These are phyloP conservation scores for Arvicanthis niloticus DNA, from an alignment of 2,113 vertebrate species.

Conservation along the genomic window DNA sequence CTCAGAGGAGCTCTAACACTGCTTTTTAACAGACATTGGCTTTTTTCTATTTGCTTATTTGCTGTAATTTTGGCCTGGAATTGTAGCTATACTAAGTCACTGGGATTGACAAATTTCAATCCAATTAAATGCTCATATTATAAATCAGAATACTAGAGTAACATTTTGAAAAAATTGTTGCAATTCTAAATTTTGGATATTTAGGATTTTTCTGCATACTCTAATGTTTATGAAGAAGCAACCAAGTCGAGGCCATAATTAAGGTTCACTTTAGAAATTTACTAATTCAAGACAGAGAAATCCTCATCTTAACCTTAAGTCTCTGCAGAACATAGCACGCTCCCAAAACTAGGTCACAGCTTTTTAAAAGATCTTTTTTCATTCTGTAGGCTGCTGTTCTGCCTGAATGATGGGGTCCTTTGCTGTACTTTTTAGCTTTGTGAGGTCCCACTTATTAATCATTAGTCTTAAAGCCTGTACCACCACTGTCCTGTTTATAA, in stretches of 20 bases:
- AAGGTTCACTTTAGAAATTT: constrained; percentile 73
- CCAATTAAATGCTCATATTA: constrained; percentile 15
- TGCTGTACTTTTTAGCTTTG: background rate
- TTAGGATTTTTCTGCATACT: background rate
- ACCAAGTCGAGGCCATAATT: constrained; percentile 50
- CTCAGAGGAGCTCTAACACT: background rate
- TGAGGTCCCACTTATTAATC: background rate
- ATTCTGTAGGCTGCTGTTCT: background rate
- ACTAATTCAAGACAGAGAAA: constrained; percentile 72
- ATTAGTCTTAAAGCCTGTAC: background rate
- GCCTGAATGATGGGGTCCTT: background rate
- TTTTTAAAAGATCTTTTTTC: constrained; percentile 61
- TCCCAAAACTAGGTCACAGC: constrained; percentile 73
- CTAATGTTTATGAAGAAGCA: background rate
- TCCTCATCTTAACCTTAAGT: constrained; percentile 69
- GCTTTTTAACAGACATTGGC: background rate
- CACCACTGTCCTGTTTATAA: background rate
- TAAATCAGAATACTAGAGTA: background rate
- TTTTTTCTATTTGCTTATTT: constrained; percentile 46
- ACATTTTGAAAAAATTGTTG: background rate
- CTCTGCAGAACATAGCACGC: constrained; percentile 31
- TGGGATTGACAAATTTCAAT: constrained; percentile 37
- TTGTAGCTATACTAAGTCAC: constrained; percentile 15
- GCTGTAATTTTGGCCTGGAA: constrained; percentile 27
- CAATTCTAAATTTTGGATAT: constrained; percentile 16